phyloP scores from a whole-genome alignment of 2,797 vertebrate species.

The Botia kubotai region DNA sequence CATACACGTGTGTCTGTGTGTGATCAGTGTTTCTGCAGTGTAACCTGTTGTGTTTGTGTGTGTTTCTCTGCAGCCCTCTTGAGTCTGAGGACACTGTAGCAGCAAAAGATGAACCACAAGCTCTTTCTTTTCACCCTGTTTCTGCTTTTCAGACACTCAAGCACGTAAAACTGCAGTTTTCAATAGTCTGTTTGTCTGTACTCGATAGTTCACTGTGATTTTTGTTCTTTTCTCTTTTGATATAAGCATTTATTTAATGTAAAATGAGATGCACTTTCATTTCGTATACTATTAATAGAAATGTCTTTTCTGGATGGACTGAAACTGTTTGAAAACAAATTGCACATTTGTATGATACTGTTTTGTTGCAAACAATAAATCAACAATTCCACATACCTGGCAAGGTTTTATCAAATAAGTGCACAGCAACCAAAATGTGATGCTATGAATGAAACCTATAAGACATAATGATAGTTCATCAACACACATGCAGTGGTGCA shows the following conservation, averaged over 20 bases:
- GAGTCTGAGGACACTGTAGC: conserved; percentile 43
- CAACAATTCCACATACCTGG: neutral
- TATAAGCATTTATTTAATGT: conserved; percentile 52
- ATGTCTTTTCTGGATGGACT: conserved; percentile 52
- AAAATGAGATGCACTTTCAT: conserved; percentile 50
- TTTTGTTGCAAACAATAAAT: conserved; percentile 60
- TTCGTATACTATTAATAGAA: conserved; percentile 59
- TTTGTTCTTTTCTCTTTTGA: conserved; percentile 59
- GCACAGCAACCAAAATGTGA: too few species aligned
- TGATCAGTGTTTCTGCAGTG: too few species aligned
- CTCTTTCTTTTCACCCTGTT: conserved; percentile 69
- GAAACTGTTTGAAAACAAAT: conserved; percentile 64
- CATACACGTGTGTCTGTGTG: too few species aligned
- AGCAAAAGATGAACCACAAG: conserved; percentile 56
- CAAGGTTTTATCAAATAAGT: too few species aligned
- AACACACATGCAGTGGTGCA: too few species aligned
- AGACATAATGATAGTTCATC: too few species aligned
- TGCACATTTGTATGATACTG: conserved; percentile 59
- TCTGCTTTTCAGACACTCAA: conserved; percentile 72
- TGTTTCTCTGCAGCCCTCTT: conserved; percentile 60
- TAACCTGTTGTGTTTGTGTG: conserved; percentile 2
- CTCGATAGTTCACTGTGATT: conserved; percentile 71
- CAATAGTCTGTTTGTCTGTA: conserved; percentile 57
- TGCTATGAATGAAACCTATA: too few species aligned
- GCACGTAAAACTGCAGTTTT: conserved; percentile 61